phyloP scores from a whole-genome alignment of 2,797 vertebrate genomes.

The Craterocephalus amniculus region DNA sequence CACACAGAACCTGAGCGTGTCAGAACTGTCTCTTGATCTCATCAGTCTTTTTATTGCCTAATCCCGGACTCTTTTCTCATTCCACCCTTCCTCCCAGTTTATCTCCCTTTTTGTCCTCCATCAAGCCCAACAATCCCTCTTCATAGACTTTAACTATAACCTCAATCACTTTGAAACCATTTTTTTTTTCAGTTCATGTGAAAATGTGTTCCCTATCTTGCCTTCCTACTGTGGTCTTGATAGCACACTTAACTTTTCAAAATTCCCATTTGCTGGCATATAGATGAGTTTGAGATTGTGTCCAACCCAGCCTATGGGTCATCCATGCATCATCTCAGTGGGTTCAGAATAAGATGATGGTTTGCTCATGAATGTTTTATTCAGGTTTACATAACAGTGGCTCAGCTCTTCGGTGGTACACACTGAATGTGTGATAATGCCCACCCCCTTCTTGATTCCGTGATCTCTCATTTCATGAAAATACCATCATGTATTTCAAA shows the following conservation, averaged over 20 bases:
- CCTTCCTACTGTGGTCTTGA: constrained; percentile 29
- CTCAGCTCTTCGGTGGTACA: constrained; percentile 58
- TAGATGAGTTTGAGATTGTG: constrained; percentile 54
- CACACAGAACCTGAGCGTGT: constrained; percentile 65
- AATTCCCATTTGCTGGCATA: constrained; percentile 33
- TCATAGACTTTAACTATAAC: constrained; percentile 45
- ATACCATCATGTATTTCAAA: constrained; percentile 28
- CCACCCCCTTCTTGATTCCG: constrained; percentile 10
- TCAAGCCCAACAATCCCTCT: constrained; percentile 34
- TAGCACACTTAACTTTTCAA: constrained; percentile 26
- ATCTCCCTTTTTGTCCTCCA: constrained; percentile 38
- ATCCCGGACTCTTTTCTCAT: constrained; percentile 53
- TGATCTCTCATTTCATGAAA: constrained; percentile 26
- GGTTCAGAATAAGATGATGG: constrained; percentile 47
- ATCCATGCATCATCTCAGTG: constrained; percentile 44
- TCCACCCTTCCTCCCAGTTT: constrained; percentile 26
- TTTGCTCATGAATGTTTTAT: constrained; percentile 72
- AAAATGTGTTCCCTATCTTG: constrained; percentile 19
- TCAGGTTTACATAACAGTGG: constrained; percentile 69
- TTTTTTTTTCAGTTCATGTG: constrained; percentile 34
- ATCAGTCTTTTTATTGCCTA: constrained; percentile 77
- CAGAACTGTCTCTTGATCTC: constrained; percentile 74
- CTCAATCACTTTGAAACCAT: constrained; percentile 25
- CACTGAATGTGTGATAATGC: constrained; percentile 49
- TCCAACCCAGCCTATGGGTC: constrained; percentile 58